A percentile compares a stretch with the other conserved stretches of the same genome.
phyloP scores from a whole-genome alignment of 2,888 invertebrate genomes.

The Pammene aurita region DNA sequence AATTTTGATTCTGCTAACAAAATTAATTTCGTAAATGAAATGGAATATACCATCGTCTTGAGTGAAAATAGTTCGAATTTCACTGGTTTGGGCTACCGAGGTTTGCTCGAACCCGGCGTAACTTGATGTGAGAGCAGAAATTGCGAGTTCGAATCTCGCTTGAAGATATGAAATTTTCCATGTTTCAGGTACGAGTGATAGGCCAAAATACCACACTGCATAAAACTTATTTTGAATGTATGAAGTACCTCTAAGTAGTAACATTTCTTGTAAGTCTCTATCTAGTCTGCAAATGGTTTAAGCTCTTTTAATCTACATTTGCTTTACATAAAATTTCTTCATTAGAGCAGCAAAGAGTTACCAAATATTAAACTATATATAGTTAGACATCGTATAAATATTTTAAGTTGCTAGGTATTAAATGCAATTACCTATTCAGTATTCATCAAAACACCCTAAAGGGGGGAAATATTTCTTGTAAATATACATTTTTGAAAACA shows the following conservation, averaged over 20 bases:
- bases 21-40: too few relatives aligned
- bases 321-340: constrained; percentile 13
- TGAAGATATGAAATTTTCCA: too few relatives aligned
- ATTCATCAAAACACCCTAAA: constrained; percentile 21
- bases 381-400: constrained; percentile 4
- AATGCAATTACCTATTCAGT: constrained; percentile 36
- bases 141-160: too few relatives aligned
- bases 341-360: constrained; percentile 33
- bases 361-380: constrained; percentile 36
- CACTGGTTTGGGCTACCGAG: too few relatives aligned
- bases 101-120: too few relatives aligned
- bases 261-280: constrained; percentile 14
- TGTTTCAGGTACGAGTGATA: too few relatives aligned
- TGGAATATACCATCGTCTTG: too few relatives aligned
- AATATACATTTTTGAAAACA: constrained; percentile 25
- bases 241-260: background rate
- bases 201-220: background rate
- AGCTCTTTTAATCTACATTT: constrained; percentile 13
- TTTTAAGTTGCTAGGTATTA: constrained; percentile 20
- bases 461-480: constrained; percentile 24
- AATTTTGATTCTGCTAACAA: too few relatives aligned
- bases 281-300: constrained; percentile 36
- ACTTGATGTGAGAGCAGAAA: too few relatives aligned
- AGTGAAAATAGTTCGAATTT: too few relatives aligned
- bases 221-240: background rate